Evolutionary conservation across 1,140 invertebrate species (phyloP), one percentile per base, ranked within the genome.

Genomic region (Aphelenchoides avenae): DNA sequence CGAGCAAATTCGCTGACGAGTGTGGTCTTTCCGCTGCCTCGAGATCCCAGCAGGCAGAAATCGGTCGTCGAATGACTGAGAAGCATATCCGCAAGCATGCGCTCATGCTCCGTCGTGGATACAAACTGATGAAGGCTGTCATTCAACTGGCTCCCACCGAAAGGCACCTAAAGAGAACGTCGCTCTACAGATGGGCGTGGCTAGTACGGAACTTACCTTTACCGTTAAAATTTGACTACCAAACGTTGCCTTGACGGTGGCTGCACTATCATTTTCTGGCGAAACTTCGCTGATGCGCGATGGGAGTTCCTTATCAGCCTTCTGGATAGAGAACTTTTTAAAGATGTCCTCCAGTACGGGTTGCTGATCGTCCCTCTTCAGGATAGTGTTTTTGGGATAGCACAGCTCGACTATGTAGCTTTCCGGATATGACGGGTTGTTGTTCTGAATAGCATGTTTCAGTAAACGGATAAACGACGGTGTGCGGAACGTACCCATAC

Each of bases 1-100:
- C 84, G 78, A 0, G 89, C 86, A 61, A 96, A 82, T 76, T 87
- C 84, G 29, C 83, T 80, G 0, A 91, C 83, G 9, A 90, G 78
- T 2, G 86, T 84, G 61, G 86, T 89, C 80, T 97, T 97, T 7
- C 92, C 92, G 76, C 89, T 89, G 54, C 80, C 80, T 73, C 72
- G 75, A 40, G 88, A 85, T 49, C 92, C 91, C 67, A 94, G 82
- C 5, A 97, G 73, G 77, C 90, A 93, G 68, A 93, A 85, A 80
- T 96, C 91, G 31, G 77, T 70, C 2, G 82, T 83, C 53, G 83
- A 79, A 77, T 89, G 87, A 44, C 86, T 87, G 68, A 88, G 82
- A 22, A 90, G 66, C 71, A 95, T 81, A 52, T 87, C 83, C 33
- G 85, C 81, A 24, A 95, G 75, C n/a, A 92, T 75, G 29, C 82